Percentiles rank a stretch among this genome's conserved stretches.
Evolutionary conservation across 2,797 vertebrate genomes (phyloP).

Genomic region (Lycodopsis pacificus): DNA sequence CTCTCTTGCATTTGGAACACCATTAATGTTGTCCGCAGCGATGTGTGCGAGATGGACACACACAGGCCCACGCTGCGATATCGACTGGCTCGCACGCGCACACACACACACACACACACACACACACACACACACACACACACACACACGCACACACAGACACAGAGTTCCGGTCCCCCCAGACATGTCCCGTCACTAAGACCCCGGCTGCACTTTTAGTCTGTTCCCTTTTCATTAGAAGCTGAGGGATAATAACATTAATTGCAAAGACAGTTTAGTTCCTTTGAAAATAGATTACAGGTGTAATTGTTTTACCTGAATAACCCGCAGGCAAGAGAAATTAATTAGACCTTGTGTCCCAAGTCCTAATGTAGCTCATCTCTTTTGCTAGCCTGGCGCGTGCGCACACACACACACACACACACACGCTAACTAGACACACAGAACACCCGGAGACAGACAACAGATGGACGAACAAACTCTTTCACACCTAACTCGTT

Average conservation of each 20-base stretch:
- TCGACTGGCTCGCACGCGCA: slow-evolving; percentile 32
- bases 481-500: not conserved
- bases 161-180: slow-evolving; percentile 52
- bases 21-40: slow-evolving; percentile 81
- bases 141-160: not conserved
- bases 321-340: slow-evolving; percentile 78
- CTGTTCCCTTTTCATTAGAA: slow-evolving; percentile 75
- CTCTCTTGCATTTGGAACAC: slow-evolving; percentile 76
- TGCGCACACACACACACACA: slow-evolving; percentile 10
- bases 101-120: slow-evolving; percentile 3
- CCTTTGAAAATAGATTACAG: slow-evolving; percentile 85
- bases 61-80: slow-evolving; percentile 14
- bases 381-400: slow-evolving; percentile 39
- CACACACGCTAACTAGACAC: not conserved
- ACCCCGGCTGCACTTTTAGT: slow-evolving; percentile 57
- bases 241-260: slow-evolving; percentile 80
- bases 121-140: not conserved
- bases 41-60: slow-evolving; percentile 60
- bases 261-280: slow-evolving; percentile 84
- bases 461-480: slow-evolving; percentile 13
- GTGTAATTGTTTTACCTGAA: slow-evolving; percentile 86
- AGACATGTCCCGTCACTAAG: slow-evolving; percentile 67
- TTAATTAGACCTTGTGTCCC: slow-evolving; percentile 82
- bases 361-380: slow-evolving; percentile 74
- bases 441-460: not conserved